These are phyloP conservation scores for Macaca mulatta DNA, from an alignment of 2,113 vertebrate genomes.

Conservation along the genomic window DNA sequence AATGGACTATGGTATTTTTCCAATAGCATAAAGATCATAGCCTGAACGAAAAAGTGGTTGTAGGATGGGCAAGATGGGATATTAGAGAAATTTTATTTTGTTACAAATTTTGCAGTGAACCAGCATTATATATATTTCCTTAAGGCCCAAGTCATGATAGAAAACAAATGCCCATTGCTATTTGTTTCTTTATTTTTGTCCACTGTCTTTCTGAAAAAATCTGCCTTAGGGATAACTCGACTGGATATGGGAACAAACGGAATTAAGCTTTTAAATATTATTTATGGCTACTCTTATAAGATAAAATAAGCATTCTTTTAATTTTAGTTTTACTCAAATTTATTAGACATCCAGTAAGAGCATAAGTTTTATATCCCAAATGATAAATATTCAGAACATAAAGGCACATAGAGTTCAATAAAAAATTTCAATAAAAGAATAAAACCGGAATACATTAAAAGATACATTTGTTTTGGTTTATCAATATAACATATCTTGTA, in stretches of 20 bases:
- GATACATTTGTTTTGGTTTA: background rate
- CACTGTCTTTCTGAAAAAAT: background rate
- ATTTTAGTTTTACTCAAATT: background rate
- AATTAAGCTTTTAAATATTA: background rate
- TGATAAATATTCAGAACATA: background rate
- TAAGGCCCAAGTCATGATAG: background rate
- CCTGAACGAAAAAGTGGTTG: fast-evolving
- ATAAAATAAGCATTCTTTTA: background rate
- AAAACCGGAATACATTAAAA: background rate
- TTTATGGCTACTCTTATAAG: background rate
- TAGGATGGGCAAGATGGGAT: background rate
- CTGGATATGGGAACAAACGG: background rate
- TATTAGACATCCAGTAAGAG: background rate
- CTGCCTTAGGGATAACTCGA: background rate
- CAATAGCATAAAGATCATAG: background rate
- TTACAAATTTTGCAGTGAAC: background rate
- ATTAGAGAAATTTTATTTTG: background rate
- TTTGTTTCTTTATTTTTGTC: background rate
- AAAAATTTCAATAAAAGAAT: background rate
- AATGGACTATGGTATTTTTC: background rate
- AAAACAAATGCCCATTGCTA: background rate
- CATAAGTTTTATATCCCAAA: background rate
- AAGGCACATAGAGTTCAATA: background rate
- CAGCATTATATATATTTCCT: background rate
- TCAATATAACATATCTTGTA: background rate